Conservation (phyloP, 2,797 vertebrate genomes). For the Centropyge bicolor region DNA sequence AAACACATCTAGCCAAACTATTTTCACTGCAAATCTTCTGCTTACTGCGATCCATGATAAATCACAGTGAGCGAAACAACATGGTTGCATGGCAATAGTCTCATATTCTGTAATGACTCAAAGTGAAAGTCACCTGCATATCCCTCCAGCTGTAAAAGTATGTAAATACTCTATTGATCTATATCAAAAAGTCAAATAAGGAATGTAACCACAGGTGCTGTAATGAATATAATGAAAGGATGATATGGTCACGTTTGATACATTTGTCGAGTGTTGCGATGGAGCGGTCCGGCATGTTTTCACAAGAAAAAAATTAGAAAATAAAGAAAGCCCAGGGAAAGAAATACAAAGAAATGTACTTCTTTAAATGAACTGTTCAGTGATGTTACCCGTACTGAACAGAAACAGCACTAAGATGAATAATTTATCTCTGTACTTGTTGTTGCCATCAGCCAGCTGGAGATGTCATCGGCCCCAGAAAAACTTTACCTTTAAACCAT, state of each 20-base stretch:
- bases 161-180: not conserved
- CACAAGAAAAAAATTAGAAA: not conserved
- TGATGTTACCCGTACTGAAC: not conserved
- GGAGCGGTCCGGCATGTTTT: not conserved
- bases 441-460: slow-evolving; percentile 36
- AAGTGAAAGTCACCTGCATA: not conserved
- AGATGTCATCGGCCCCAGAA: slow-evolving; percentile 21
- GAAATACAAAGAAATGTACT: not conserved
- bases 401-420: not conserved
- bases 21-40: not conserved
- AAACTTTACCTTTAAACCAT: slow-evolving; percentile 33
- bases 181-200: not conserved
- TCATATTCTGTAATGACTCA: not conserved
- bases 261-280: not conserved
- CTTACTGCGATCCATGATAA: not conserved
- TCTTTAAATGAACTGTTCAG: not conserved
- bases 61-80: too few relatives aligned
- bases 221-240: not conserved
- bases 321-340: not conserved
- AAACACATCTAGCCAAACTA: not conserved
- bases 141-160: not conserved
- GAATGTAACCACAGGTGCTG: not conserved
- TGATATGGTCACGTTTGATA: not conserved
- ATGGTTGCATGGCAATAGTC: not conserved
- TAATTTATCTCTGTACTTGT: slow-evolving; percentile 19